Conservation (phyloP, 2,888 invertebrate species). For the Mythimna impura region DNA sequence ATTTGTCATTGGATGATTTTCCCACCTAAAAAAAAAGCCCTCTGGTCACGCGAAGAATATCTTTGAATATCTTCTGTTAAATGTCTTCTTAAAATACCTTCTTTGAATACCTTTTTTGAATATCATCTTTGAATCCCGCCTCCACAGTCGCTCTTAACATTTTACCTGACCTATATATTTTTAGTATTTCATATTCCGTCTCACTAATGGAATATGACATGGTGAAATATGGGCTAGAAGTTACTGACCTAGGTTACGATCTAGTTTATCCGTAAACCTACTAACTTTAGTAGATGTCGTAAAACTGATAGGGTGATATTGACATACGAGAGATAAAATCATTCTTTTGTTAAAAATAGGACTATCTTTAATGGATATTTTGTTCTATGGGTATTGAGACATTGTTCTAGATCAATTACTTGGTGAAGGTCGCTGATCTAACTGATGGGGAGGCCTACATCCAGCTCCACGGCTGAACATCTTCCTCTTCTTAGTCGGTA, state of each 20-base stretch:
- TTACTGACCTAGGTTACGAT: slow-evolving; percentile 5
- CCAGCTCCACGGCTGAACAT: too few relatives aligned
- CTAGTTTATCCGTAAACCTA: neutral
- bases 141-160: neutral
- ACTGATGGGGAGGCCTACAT: too few relatives aligned
- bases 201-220: neutral
- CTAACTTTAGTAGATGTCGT: slow-evolving; percentile 6
- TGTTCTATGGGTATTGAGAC: too few relatives aligned
- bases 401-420: neutral
- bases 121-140: neutral
- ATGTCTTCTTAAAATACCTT: too few relatives aligned
- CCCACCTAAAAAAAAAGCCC: too few relatives aligned
- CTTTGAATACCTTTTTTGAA: too few relatives aligned
- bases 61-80: too few relatives aligned
- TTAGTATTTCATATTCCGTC: neutral
- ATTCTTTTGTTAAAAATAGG: neutral
- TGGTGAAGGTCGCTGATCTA: neutral
- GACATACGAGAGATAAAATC: slow-evolving; percentile 11
- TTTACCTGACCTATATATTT: neutral
- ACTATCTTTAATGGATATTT: neutral
- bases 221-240: slow-evolving; percentile 10
- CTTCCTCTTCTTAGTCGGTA: too few relatives aligned
- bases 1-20: too few relatives aligned
- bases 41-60: too few relatives aligned
- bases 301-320: slow-evolving; percentile 7